phyloP scores from a whole-genome alignment of 2,113 vertebrate genomes.

The Callaeas wilsoni region DNA sequence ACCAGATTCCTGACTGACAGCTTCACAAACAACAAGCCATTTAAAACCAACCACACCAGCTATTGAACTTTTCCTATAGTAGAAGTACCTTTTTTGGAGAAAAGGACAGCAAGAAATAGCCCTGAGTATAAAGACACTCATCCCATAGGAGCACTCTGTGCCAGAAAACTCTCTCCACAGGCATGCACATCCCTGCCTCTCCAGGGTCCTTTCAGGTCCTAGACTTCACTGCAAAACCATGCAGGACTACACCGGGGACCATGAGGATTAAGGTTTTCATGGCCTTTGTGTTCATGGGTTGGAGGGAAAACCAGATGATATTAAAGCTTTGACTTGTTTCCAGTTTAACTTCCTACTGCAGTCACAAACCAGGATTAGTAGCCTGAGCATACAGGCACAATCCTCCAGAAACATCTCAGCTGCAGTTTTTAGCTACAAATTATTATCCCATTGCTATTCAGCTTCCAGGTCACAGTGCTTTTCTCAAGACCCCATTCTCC shows the following conservation, averaged over 20 bases:
- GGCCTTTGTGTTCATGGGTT: background rate
- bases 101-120: background rate
- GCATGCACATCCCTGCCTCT: background rate
- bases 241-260: background rate
- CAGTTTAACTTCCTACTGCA: background rate
- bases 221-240: background rate
- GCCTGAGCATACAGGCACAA: background rate
- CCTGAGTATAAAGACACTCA: background rate
- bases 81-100: background rate
- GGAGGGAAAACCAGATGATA: background rate
- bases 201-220: background rate
- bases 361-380: background rate
- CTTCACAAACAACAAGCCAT: background rate
- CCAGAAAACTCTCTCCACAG: background rate
- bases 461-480: background rate
- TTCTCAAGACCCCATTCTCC: background rate
- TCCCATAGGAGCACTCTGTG: background rate
- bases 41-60: background rate
- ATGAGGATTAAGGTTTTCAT: background rate
- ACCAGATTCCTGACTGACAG: background rate
- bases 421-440: background rate
- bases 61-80: background rate
- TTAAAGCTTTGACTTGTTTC: conserved; percentile 2
- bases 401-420: background rate
- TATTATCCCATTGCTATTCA: background rate